Base-by-base conservation (phyloP, 2,888 invertebrate genomes). In the Xylota segnis region DNA sequence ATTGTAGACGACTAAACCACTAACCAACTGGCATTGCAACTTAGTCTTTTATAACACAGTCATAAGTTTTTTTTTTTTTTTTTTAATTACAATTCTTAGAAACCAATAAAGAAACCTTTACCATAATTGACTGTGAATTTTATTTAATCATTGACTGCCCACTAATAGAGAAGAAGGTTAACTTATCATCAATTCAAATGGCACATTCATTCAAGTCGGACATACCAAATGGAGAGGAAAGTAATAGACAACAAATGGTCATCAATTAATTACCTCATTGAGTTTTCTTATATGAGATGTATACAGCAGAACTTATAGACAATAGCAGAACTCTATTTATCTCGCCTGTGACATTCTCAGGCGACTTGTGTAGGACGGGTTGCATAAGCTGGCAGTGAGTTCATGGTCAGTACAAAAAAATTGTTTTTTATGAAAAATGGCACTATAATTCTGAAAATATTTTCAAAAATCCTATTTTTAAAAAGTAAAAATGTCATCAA, bases 41-140 rank as follows among this genome's bases (percentile, higher is more conserved):
- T 34, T 3, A 34, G 9, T 3, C 23, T 23, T 23, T 2, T 23
- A 23, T 23, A 23, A 23, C 23, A 23, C 2, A 23, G 2, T 23
- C 23, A 23, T 23, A 23, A 23, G 23, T 34, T 54, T 32, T n/a
- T 54, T 12, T 14, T n/a, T 34, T 56, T 9, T 27, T 37, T 37
- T 18, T 61, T n/a, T 6, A 58, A 37, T 18, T 14, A 6, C 37
- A 18, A 34, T 37, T 37, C 34, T 16, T 37, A 32, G 3, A 27
- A 45, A 29, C 23, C 18, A 71, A 47, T 16, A 23, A 58, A 16
- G 9, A 32, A 47, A 32, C 34, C 50, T 56, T 32, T 45, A 4
- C 27, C 3, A 4, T 63, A 74, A 74, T 74, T 74, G 63, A 74
- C 54, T 63, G 43, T 18, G 63, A 74, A 63, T 63, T 63, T 74